These are phyloP conservation scores for Aphaenogaster floridana DNA, from an alignment of 1,140 invertebrate species.

Conservation along the genomic window DNA sequence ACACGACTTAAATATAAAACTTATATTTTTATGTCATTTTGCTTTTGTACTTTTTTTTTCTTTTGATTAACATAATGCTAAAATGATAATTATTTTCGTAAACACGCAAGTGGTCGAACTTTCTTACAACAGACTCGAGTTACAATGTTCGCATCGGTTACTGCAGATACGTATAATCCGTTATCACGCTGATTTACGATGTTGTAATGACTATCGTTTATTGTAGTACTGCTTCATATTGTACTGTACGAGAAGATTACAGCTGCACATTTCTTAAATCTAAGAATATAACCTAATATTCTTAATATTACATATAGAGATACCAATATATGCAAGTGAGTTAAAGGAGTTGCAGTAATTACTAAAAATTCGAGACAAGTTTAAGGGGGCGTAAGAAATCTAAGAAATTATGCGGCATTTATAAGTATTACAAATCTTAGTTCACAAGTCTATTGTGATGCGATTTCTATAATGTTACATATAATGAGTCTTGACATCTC, in stretches of 20 bases:
- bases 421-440: slow-evolving; percentile 52
- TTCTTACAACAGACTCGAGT: slow-evolving; percentile 39
- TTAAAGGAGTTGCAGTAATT: slow-evolving; percentile 42
- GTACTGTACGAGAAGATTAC: slow-evolving; percentile 64
- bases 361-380: slow-evolving; percentile 28
- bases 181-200: slow-evolving; percentile 53
- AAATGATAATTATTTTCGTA: slow-evolving; percentile 54
- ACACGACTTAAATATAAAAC: slow-evolving; percentile 37
- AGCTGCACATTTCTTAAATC: slow-evolving; percentile 65
- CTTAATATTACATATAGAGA: slow-evolving; percentile 66
- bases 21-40: slow-evolving; percentile 65
- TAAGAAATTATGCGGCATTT: slow-evolving; percentile 45
- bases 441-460: slow-evolving; percentile 33
- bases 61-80: slow-evolving; percentile 68
- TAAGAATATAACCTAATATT: slow-evolving; percentile 62
- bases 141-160: slow-evolving; percentile 35
- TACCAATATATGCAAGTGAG: slow-evolving; percentile 60
- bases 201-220: slow-evolving; percentile 52
- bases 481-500: slow-evolving; percentile 51
- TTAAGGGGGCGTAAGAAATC: slow-evolving; percentile 23
- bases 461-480: slow-evolving; percentile 39
- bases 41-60: slow-evolving; percentile 71
- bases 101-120: slow-evolving; percentile 60
- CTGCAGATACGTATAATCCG: slow-evolving; percentile 44
- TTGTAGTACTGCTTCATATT: slow-evolving; percentile 55